Evolutionary conservation across 2,797 vertebrate genomes (phyloP).

Genomic region (Spondyliosoma cantharus): DNA sequence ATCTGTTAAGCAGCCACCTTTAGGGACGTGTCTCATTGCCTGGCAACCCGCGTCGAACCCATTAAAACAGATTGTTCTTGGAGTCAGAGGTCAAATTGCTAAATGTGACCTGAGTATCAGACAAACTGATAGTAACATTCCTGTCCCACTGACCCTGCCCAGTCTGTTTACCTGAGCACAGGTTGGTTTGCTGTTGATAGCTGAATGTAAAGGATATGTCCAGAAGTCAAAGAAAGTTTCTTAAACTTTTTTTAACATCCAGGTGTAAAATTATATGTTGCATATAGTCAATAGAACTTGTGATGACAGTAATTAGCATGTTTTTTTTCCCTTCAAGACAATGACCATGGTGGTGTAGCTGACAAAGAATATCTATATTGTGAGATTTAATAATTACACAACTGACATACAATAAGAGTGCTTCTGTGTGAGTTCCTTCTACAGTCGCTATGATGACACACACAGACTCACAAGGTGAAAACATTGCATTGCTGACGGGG

Average conservation of each 20-base stretch:
- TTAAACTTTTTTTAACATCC: background rate
- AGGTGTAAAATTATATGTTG: background rate
- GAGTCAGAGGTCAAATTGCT: slow-evolving; percentile 60
- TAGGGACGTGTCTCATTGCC: background rate
- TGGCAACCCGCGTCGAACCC: slow-evolving; percentile 4
- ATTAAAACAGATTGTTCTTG: slow-evolving; percentile 28
- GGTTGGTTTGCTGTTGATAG: background rate
- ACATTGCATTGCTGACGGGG: too few relatives aligned
- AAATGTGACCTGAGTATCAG: slow-evolving; percentile 25
- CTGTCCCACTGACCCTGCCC: slow-evolving; percentile 9
- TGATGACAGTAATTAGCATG: background rate
- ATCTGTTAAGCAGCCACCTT: background rate
- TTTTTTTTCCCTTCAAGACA: background rate
- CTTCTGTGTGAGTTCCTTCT: too few relatives aligned
- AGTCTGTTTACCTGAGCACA: slow-evolving; percentile 6
- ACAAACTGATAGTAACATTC: slow-evolving; percentile 64
- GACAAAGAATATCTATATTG: too few relatives aligned
- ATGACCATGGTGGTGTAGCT: too few relatives aligned
- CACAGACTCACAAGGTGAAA: too few relatives aligned
- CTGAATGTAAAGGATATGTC: background rate
- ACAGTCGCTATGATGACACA: too few relatives aligned
- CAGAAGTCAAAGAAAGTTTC: background rate
- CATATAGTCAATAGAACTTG: background rate
- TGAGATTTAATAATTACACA: too few relatives aligned
- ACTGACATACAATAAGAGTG: too few relatives aligned